Evolutionary conservation across 2,113 vertebrate species (phyloP).

Genomic region (Dunckerocampus dactyliophorus): DNA sequence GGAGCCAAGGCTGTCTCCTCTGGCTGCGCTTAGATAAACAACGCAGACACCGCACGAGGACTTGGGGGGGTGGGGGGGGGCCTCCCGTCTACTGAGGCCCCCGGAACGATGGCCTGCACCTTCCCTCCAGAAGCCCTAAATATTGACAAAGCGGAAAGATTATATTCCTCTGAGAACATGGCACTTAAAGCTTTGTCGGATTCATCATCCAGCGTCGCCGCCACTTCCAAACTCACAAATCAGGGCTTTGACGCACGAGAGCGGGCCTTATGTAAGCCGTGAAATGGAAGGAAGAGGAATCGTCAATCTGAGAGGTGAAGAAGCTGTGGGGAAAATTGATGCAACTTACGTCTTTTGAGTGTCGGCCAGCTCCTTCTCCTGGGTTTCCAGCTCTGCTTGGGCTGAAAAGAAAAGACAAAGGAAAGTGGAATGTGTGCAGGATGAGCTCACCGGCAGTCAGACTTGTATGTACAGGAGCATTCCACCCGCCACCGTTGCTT

Average conservation of each 20-base stretch:
- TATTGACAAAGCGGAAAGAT: conserved; percentile 56
- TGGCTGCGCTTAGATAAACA: conserved; percentile 84
- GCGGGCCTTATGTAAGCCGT: conserved; percentile 1
- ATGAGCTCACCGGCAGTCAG: conserved; percentile 21
- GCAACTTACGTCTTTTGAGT: conserved; percentile 83
- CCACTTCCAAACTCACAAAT: conserved; percentile 27
- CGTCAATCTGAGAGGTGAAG: background rate
- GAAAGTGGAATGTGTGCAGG: conserved; percentile 5
- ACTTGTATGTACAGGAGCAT: conserved; percentile 34
- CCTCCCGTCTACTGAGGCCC: conserved; percentile 58
- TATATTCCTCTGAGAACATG: conserved; percentile 29
- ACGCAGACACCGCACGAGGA: conserved; percentile 46
- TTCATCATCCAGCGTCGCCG: conserved; percentile 1
- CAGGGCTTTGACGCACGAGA: conserved; percentile 13
- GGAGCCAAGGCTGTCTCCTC: conserved; percentile 83
- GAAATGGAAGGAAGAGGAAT: conserved; percentile 3
- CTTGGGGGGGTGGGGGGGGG: conserved; percentile 22
- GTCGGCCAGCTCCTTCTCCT: conserved; percentile 81
- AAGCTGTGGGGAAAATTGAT: background rate
- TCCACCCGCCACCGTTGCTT: conserved; percentile 45
- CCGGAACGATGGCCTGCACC: conserved; percentile 52
- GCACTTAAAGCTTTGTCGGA: conserved; percentile 22
- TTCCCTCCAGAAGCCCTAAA: conserved; percentile 50
- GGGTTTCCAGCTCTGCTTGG: conserved; percentile 83
- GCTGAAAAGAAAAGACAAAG: conserved; percentile 70